Base-by-base conservation (phyloP, 2,797 vertebrate genomes). In the Jordanella pulchra region DNA sequence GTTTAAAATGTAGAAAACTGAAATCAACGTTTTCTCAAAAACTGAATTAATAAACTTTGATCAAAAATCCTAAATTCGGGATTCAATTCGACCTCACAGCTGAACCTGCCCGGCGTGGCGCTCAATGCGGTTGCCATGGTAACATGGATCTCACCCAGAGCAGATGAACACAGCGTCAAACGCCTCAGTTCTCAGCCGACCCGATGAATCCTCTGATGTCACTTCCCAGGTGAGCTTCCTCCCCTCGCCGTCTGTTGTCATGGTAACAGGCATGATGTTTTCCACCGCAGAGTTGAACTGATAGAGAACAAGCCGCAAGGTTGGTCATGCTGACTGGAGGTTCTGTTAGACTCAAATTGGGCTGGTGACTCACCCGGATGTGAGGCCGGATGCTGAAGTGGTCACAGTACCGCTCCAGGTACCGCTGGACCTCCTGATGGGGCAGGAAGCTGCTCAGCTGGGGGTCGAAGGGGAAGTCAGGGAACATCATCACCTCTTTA, bases 401-500 rank as follows among this genome's bases (percentile, higher is more conserved):
- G 25, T 91, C 69, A 45, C 93, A 89, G 84, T 95, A 96, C 3
- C 67, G 74, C 75, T 95, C 85, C 87, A 96, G 89, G 91, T 95
- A 96, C 44, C 61, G 44, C 81, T 85, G 91, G 13, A 96, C 89
- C 17, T 94, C 92, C 25, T 89, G 86, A 48, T 95, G 95, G 23
- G 93, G 76, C 76, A 94, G 73, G 85, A 95, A 96, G 73, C 94
- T 96, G 50, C 84, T 89, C 18, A 95, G 87, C 6, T 86, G 50
- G 2, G 82, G 58, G 14, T 95, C 92, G 21, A 96, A 96, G 54
- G 94, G 91, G 79, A 95, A 94, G 67, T 95, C 95, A 0, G 95
- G 95, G 75, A 95, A 96, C 90, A 94, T 95, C 95, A 96, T 96
- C 71, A 95, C 90, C 85, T 96, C 95, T 72, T 96, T 96, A 50